Evolutionary conservation across 2,113 vertebrate species (phyloP).

Genomic region (Gasterosteus nipponicus): DNA sequence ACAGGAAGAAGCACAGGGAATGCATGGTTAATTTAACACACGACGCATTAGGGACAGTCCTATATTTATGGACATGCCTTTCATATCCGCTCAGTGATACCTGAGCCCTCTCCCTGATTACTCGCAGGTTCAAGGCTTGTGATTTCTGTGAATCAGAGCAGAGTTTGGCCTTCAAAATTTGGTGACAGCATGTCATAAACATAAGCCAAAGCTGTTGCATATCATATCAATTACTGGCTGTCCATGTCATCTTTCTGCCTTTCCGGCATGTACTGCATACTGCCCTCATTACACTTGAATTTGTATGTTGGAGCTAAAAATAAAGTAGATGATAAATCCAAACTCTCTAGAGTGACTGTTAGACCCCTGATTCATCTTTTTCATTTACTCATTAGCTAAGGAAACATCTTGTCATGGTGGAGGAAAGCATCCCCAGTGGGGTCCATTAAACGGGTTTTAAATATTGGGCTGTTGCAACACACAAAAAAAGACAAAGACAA

Average conservation of each 20-base stretch:
- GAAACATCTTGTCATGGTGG: not conserved
- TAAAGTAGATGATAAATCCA: not conserved
- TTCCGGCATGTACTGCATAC: not conserved
- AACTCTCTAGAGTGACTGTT: not conserved
- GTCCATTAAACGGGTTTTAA: not conserved
- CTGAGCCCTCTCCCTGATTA: not conserved
- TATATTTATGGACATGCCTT: not conserved
- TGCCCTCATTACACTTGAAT: not conserved
- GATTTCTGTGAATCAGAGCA: conserved; percentile 14
- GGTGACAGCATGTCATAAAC: conserved; percentile 11
- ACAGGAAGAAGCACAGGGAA: not conserved
- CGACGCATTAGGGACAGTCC: not conserved
- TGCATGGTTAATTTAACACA: not conserved
- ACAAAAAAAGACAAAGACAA: not conserved
- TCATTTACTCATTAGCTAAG: not conserved
- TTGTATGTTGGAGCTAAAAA: not conserved
- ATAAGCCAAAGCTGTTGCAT: conserved; percentile 27
- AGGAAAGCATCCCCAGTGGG: not conserved
- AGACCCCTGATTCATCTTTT: not conserved
- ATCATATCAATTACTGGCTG: conserved; percentile 8
- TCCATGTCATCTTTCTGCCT: not conserved
- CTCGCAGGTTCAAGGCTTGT: conserved; percentile 5
- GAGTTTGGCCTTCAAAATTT: conserved; percentile 23
- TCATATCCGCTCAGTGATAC: not conserved
- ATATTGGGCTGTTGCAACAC: not conserved